Conservation (phyloP, 2,113 vertebrate genomes). For the Ciconia maguari region DNA sequence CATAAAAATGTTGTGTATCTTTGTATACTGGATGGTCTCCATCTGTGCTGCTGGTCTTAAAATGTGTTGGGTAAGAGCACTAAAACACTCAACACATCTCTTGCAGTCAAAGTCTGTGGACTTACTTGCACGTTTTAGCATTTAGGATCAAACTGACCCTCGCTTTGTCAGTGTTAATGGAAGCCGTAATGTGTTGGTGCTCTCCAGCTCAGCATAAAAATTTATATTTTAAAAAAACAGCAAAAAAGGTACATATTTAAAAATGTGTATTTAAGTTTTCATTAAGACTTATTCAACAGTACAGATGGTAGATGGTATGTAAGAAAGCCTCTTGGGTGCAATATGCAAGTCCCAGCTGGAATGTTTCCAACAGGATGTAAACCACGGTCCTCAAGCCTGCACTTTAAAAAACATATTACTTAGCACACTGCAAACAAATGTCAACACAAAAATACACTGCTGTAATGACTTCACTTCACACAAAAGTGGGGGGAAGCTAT, state of each 20-base stretch:
- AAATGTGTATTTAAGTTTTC: conserved; percentile 45
- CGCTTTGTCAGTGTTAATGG: conserved; percentile 22
- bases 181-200: conserved; percentile 22
- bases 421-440: conserved; percentile 71
- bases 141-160: conserved; percentile 17
- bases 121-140: conserved; percentile 1
- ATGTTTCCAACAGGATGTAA: conserved; percentile 73
- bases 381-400: conserved; percentile 28
- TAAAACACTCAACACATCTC: conserved; percentile 62
- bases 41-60: conserved; percentile 58
- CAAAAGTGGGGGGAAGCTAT: neutral
- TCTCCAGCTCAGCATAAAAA: conserved; percentile 36
- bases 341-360: conserved; percentile 56
- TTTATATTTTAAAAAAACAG: neutral
- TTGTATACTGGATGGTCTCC: conserved; percentile 25
- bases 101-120: conserved; percentile 19
- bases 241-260: conserved; percentile 13
- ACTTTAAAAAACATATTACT: conserved; percentile 71
- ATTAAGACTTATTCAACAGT: conserved; percentile 32
- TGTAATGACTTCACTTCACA: conserved; percentile 42
- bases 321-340: conserved; percentile 53
- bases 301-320: conserved; percentile 66
- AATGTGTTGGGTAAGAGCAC: conserved; percentile 36
- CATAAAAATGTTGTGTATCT: conserved; percentile 20
- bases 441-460: conserved; percentile 60